Conservation (phyloP, 2,888 invertebrate species). For the Gastracanthus pulcherrimus region DNA sequence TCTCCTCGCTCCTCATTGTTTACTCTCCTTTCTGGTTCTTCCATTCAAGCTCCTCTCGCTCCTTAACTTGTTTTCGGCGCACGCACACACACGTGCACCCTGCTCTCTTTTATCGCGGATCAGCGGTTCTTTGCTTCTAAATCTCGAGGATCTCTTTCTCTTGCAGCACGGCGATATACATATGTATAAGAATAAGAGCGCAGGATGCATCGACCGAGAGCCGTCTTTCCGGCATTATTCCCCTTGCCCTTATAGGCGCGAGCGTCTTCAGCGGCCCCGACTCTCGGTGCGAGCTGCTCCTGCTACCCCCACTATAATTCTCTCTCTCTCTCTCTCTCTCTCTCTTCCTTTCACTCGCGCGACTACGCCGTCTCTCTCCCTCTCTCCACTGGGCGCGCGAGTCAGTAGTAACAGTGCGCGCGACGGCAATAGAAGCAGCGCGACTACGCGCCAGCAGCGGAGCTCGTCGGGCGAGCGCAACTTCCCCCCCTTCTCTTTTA, state of each 20-base stretch:
- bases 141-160: constrained; percentile 8
- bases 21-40: too few relatives aligned
- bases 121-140: neutral
- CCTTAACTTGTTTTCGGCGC: too few relatives aligned
- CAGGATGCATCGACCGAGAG: neutral
- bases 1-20: neutral
- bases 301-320: neutral
- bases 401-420: constrained; percentile 5
- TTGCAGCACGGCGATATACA: neutral
- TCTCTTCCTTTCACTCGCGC: constrained; percentile 26
- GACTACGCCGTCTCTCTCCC: neutral
- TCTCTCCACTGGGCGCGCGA: neutral
- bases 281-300: neutral
- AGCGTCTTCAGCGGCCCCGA: neutral
- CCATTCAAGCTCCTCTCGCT: too few relatives aligned
- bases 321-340: neutral
- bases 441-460: neutral
- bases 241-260: neutral
- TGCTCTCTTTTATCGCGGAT: neutral
- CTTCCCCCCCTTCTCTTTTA: constrained; percentile 16
- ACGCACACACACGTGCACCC: neutral
- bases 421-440: constrained; percentile 31
- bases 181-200: neutral
- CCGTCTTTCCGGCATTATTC: neutral
- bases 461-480: neutral